Evolutionary conservation across 2,888 invertebrate species (phyloP), one percentile per base, ranked within the genome.

Genomic region (Epicampocera succincta): DNA sequence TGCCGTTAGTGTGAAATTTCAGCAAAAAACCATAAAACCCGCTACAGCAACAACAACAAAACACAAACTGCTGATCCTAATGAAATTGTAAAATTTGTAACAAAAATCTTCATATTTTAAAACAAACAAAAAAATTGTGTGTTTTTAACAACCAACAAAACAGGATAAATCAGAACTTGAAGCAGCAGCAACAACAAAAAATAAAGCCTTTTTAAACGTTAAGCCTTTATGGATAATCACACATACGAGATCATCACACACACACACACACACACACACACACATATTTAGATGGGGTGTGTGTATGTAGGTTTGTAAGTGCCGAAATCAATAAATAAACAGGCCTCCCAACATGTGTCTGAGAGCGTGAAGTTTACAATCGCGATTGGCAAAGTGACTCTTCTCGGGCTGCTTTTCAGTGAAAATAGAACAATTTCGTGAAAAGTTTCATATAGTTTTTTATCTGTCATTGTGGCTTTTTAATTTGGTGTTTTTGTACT

Each of bases 1-100:
- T 33, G 33, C 33, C 74, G 73, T 83, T 83, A 78, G 60, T 73
- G 80, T 76, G 54, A 83, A 78, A 78, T 66, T 56, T 74, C 80
- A 79, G 58, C 68, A 29, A 50, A 11, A 42, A 58, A 71, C 9
- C 46, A 60, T 54, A 58, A 48, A 73, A 63, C 19, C 33, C 63
- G 19, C 60, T 52, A 50, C 19, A 48, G 40, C 33, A 60, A 69
- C 17, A 66, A n/a, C 2, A 25, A 58, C 65, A 72, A 42, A 25
- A 68, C 54, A 50, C 13, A 63, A 63, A 52, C n/a, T 60, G 46
- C 74, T 74, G 61, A 77, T 66, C 61, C 68, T 61, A 83, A 80
- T 84, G 80, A 84, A 84, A 83, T 83, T 73, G 72, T 78, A 80
- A 58, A 84, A 83, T 75, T 75, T 82, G 71, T 54, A 77, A 69